Percentiles rank a stretch among this genome's conserved stretches.
Evolutionary conservation across 2,113 vertebrate species (phyloP).

Genomic region (Ophiodon elongatus): DNA sequence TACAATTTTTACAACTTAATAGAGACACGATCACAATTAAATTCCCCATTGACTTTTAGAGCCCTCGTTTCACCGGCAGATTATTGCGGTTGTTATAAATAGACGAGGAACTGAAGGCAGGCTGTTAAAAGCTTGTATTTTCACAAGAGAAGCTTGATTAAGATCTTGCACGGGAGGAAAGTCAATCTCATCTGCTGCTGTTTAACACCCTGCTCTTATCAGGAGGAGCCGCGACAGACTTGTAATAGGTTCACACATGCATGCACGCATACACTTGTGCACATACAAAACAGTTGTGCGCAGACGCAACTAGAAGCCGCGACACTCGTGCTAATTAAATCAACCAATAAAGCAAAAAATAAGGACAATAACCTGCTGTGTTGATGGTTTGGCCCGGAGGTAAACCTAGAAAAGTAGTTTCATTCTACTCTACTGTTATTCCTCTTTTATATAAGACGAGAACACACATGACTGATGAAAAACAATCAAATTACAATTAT

Average conservation of each 20-base stretch:
- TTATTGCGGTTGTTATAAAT: slow-evolving; percentile 37
- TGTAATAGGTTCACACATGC: slow-evolving; percentile 41
- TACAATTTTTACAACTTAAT: slow-evolving; percentile 34
- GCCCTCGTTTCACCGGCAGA: not conserved
- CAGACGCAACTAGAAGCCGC: not conserved
- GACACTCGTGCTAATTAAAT: slow-evolving; percentile 33
- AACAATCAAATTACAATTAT: not conserved
- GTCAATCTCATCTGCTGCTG: slow-evolving; percentile 55
- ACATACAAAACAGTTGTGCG: slow-evolving; percentile 2
- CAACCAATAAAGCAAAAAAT: slow-evolving; percentile 9
- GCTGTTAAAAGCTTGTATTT: slow-evolving; percentile 43
- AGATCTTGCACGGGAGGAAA: slow-evolving; percentile 36
- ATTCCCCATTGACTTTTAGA: slow-evolving; percentile 49
- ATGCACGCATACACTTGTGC: not conserved
- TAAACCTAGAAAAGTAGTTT: not conserved
- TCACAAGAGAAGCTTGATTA: slow-evolving; percentile 51
- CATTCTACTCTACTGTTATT: not conserved
- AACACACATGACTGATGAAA: no score
- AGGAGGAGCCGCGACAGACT: not conserved
- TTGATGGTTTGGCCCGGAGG: slow-evolving; percentile 12
- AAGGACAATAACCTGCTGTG: slow-evolving; percentile 36
- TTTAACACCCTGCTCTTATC: slow-evolving; percentile 52
- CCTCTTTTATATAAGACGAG: not conserved
- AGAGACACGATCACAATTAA: slow-evolving; percentile 27
- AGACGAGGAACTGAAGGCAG: slow-evolving; percentile 12